phyloP scores from a whole-genome alignment of 2,797 vertebrate genomes.

The Morelia viridis region DNA sequence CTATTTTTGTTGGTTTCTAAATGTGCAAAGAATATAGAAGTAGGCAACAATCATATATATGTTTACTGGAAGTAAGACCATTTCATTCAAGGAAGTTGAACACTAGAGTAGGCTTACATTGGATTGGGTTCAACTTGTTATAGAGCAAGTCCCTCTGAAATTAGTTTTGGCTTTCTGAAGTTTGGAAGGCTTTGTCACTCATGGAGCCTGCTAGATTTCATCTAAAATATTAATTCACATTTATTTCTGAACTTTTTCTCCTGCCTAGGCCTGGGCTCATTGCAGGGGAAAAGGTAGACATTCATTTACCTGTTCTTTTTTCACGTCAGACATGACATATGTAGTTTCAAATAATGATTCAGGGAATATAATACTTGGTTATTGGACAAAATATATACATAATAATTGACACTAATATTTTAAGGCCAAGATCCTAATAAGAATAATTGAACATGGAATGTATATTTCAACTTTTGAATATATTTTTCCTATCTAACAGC shows the following conservation, averaged over 20 bases:
- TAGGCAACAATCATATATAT: no score
- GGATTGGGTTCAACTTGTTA: neutral
- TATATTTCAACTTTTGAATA: constrained; percentile 36
- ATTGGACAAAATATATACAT: constrained; percentile 25
- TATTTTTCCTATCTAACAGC: constrained; percentile 31
- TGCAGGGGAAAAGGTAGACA: neutral
- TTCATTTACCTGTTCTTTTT: neutral
- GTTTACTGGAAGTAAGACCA: neutral
- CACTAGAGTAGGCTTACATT: neutral
- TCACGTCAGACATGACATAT: neutral
- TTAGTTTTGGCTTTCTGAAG: neutral
- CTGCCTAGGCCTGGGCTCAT: neutral
- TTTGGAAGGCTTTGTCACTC: neutral
- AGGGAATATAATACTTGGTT: constrained; percentile 32
- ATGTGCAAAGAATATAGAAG: neutral
- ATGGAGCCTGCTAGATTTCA: neutral
- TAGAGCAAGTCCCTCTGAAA: neutral
- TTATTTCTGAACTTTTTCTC: constrained; percentile 23
- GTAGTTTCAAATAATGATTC: neutral
- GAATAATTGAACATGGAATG: constrained; percentile 26
- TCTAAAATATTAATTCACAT: neutral
- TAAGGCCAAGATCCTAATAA: constrained; percentile 24
- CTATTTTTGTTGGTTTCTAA: neutral
- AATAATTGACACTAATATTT: constrained; percentile 44
- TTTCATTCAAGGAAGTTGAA: neutral